phyloP scores from a whole-genome alignment of 1,140 invertebrate species.

The Teleogryllus occipitalis region DNA sequence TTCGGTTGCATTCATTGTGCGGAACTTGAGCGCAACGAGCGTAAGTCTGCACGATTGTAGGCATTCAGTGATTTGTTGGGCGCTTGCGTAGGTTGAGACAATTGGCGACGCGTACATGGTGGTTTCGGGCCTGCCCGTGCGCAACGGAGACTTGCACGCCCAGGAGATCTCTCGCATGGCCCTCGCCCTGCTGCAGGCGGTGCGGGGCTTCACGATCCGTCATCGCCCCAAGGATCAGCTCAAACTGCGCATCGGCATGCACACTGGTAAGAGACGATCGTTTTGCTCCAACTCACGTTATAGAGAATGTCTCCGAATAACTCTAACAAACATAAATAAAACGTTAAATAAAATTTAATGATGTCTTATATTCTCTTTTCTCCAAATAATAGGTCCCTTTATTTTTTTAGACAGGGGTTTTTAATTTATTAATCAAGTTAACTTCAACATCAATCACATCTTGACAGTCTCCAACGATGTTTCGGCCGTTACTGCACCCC shows the following conservation, averaged over 20 bases:
- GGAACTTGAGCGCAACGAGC: too few species aligned
- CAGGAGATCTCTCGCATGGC: slow-evolving; percentile 88
- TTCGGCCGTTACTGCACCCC: too few species aligned
- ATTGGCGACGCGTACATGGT: slow-evolving; percentile 98
- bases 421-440: too few species aligned
- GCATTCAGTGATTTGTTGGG: neutral
- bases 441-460: too few species aligned
- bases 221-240: slow-evolving; percentile 82
- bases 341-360: neutral
- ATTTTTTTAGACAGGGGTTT: too few species aligned
- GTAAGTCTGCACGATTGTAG: neutral
- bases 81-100: slow-evolving; percentile 70
- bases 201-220: slow-evolving; percentile 81
- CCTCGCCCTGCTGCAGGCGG: slow-evolving; percentile 72
- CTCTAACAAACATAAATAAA: neutral
- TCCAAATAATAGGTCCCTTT: neutral
- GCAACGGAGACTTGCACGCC: slow-evolving; percentile 81
- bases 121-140: slow-evolving; percentile 78
- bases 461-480: too few species aligned
- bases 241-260: slow-evolving; percentile 89
- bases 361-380: neutral
- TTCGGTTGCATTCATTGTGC: neutral
- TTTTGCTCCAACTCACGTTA: neutral
- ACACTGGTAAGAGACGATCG: slow-evolving; percentile 59
- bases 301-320: neutral